phyloP scores from a whole-genome alignment of 2,888 invertebrate genomes.

The Diplazon laetatorius region DNA sequence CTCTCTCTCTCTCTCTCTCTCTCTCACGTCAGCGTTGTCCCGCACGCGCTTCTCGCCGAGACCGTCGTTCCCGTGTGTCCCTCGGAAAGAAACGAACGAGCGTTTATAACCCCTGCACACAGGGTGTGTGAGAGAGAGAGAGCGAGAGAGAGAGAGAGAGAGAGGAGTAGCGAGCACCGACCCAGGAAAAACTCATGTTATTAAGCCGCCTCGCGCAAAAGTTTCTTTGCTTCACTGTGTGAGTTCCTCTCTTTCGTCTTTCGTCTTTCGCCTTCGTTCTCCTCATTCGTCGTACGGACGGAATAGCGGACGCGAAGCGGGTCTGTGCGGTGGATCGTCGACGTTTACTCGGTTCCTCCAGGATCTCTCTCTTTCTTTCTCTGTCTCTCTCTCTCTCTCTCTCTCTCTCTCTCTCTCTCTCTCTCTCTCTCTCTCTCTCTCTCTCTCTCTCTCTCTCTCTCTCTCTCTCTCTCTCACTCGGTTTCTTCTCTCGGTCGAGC shows the following conservation, averaged over 20 bases:
- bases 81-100: neutral
- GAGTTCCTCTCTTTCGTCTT: slow-evolving; percentile 59
- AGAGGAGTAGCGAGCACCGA: slow-evolving; percentile 50
- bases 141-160: slow-evolving; percentile 43
- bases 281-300: slow-evolving; percentile 26
- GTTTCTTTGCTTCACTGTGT: slow-evolving; percentile 58
- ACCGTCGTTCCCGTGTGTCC: neutral
- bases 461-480: too few species aligned
- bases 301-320: too few species aligned
- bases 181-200: slow-evolving; percentile 79
- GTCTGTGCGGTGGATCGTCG: slow-evolving; percentile 36
- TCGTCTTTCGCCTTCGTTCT: slow-evolving; percentile 40
- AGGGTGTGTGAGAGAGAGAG: neutral
- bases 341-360: slow-evolving; percentile 29
- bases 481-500: slow-evolving; percentile 42
- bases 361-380: too few species aligned
- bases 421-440: slow-evolving; percentile 21
- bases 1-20: too few species aligned
- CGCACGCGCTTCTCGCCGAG: too few species aligned
- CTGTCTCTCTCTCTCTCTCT: slow-evolving; percentile 20
- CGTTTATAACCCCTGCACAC: neutral
- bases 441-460: slow-evolving; percentile 52
- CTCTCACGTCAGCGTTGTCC: too few species aligned
- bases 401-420: slow-evolving; percentile 43
- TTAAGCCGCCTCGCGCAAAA: slow-evolving; percentile 78